Base-by-base conservation (phyloP, 2,888 invertebrate species). In the Drosophila sordidapex region DNA sequence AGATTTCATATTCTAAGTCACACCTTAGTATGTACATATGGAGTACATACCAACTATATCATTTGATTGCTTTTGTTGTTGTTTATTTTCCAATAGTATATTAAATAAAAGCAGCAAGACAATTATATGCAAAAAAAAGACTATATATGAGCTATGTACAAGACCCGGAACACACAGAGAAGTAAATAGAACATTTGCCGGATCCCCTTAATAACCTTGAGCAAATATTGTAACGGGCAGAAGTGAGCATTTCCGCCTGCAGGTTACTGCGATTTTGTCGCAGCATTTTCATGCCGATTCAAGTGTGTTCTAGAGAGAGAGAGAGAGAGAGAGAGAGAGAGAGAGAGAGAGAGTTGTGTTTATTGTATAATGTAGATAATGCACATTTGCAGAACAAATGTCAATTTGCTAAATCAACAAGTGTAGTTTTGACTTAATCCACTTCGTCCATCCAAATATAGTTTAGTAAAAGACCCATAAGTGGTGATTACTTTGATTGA, bases 1-100 rank as follows among this genome's bases (percentile, higher is more conserved):
- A n/a, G 89, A 90, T 5, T 86, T 86, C 25, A 72, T 87, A 49
- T 87, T 85, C 51, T 85, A 82, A 21, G 21, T 1, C 40, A n/a
- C 11, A 46, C 4, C 2, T 25, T 4, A 11, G 35, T 49, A 10
- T 15, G 40, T 36, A 36, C 6, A 27, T 15, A 27, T 35, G 21
- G 7, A 21, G 40, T n/a, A 4, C 10, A 40, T 40, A 10, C n/a
- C n/a, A 36, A 29, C 25, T 13, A 38, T 11, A 29, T 60, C 36
- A 21, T 15, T 46, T 35, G 2, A 18, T 21, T 21, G 33, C 15
- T 33, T 33, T 11, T 35, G 21, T n/a, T 11, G 8, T 27, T 10
- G 2, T 25, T 25, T 11, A 43, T 43, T 43, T 43, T 43, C n/a
- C 13, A 40, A 40, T 43, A 21, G 43, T n/a, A 4, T 10, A 4